phyloP scores from a whole-genome alignment of 2,888 invertebrate genomes.

The Halictus quadricinctus region DNA sequence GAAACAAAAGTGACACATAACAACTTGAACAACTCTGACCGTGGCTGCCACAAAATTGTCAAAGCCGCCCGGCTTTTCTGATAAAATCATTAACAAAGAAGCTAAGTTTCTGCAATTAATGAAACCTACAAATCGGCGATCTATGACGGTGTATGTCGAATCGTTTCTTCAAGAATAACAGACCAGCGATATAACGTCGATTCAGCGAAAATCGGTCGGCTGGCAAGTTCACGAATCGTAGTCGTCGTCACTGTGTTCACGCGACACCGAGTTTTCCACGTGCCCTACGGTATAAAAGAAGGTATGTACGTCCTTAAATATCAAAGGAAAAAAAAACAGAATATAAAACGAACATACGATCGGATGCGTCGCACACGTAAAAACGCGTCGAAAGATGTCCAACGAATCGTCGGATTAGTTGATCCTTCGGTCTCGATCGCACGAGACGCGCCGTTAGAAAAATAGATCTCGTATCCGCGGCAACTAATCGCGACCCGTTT shows the following conservation, averaged over 20 bases:
- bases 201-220: constrained; percentile 22
- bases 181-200: neutral
- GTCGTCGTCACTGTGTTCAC: constrained; percentile 17
- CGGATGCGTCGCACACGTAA: constrained; percentile 20
- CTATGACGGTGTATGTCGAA: neutral
- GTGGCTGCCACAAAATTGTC: neutral
- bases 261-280: neutral
- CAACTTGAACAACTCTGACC: neutral
- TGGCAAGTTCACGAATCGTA: constrained; percentile 47
- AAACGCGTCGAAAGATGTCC: constrained; percentile 10
- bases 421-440: constrained; percentile 14
- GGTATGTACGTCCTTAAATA: neutral
- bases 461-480: constrained; percentile 30
- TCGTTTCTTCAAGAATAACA: neutral
- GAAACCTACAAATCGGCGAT: neutral
- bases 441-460: constrained; percentile 29
- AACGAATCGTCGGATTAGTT: constrained; percentile 3
- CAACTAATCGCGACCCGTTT: constrained; percentile 18
- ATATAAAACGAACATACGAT: neutral
- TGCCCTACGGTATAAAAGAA: constrained; percentile 21
- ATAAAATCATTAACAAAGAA: neutral
- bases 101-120: neutral
- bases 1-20: neutral
- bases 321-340: constrained; percentile 10
- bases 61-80: neutral